Conservation (phyloP, 1,140 invertebrate genomes). For the Macrobrachium rosenbergii region DNA sequence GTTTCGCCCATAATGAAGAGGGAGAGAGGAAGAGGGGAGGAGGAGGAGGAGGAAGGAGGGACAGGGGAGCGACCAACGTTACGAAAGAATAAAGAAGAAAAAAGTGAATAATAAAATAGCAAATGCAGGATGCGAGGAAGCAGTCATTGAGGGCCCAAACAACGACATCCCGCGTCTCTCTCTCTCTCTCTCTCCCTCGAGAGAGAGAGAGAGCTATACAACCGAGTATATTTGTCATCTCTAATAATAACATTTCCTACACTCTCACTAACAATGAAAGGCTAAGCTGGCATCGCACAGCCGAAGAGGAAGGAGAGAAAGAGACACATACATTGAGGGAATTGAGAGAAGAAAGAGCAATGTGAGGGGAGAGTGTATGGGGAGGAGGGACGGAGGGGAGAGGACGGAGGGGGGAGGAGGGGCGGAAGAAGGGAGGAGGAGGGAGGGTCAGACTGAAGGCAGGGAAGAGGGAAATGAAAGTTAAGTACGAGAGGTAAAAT, state of each 20-base stretch:
- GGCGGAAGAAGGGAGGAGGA: background rate
- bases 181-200: background rate
- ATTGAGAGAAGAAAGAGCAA: background rate
- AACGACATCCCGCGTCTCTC: no score
- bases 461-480: background rate
- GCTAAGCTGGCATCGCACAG: slow-evolving; percentile 18
- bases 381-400: background rate
- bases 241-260: slow-evolving; percentile 41
- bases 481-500: background rate
- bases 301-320: background rate
- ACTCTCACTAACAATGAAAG: slow-evolving; percentile 30
- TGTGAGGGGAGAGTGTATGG: background rate
- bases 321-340: background rate
- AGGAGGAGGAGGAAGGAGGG: background rate
- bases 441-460: no score
- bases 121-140: background rate
- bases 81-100: background rate
- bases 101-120: background rate
- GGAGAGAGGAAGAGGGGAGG: background rate
- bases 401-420: background rate
- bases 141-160: background rate
- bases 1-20: slow-evolving; percentile 4
- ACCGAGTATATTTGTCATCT: slow-evolving; percentile 31
- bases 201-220: background rate
- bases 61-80: background rate